Percentiles rank a stretch among this genome's conserved stretches.
Conservation (phyloP, 2,797 vertebrate species). For the Pristis pectinata region DNA sequence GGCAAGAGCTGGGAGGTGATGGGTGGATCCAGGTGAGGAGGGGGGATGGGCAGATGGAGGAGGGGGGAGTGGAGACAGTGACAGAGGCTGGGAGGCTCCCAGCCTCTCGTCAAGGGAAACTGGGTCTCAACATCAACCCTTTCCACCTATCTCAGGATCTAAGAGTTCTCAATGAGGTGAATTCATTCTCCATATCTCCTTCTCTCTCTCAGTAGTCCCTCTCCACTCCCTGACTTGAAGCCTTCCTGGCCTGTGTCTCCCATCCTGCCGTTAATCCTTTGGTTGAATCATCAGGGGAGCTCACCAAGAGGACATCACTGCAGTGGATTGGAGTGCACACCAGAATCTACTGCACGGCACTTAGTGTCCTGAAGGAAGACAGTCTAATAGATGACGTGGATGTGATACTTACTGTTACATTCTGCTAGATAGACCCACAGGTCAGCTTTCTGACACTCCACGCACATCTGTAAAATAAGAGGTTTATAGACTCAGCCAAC, state of each 20-base stretch:
- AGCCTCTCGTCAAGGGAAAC: no score
- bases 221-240: not conserved
- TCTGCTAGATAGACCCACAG: constrained; percentile 66
- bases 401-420: constrained; percentile 65
- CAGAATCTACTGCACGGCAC: not conserved
- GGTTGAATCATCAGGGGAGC: not conserved
- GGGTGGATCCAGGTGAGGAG: no score
- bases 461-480: constrained; percentile 63
- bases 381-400: not conserved
- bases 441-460: constrained; percentile 71
- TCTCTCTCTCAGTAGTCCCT: no score
- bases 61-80: no score
- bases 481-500: no score
- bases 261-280: not conserved
- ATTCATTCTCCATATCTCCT: no score
- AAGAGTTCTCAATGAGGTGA: no score
- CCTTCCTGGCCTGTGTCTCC: not conserved
- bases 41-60: no score
- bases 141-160: no score
- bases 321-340: not conserved
- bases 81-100: no score
- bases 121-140: no score
- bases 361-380: not conserved
- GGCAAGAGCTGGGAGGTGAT: no score
- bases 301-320: not conserved